These are phyloP conservation scores for Toxotes lorentzi DNA, from an alignment of 2,797 vertebrate genomes.

Conservation along the genomic window DNA sequence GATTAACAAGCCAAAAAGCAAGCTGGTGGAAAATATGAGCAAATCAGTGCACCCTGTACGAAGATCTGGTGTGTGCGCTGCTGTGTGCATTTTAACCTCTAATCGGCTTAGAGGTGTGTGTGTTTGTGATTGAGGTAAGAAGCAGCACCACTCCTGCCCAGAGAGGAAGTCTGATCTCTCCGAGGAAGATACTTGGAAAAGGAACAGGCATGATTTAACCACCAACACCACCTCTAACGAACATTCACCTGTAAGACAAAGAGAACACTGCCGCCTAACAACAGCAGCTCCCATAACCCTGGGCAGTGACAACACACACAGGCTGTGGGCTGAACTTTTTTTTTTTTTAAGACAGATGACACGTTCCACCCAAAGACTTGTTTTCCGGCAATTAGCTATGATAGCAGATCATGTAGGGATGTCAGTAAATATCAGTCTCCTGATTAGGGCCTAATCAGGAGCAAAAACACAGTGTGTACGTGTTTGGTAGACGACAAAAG, in stretches of 20 bases:
- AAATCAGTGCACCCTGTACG: conserved; percentile 4
- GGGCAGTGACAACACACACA: background rate
- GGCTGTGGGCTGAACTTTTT: background rate
- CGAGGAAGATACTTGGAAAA: conserved; percentile 24
- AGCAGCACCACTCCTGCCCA: conserved; percentile 32
- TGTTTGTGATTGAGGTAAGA: background rate
- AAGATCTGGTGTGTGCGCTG: background rate
- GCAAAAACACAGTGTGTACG: conserved; percentile 15
- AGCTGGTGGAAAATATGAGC: conserved; percentile 52
- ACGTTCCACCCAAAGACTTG: background rate
- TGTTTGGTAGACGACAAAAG: conserved; percentile 14
- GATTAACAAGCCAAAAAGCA: conserved; percentile 33
- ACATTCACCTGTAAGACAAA: conserved; percentile 32
- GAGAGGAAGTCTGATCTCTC: conserved; percentile 46
- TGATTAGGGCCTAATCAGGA: conserved; percentile 34
- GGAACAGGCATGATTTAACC: conserved; percentile 20
- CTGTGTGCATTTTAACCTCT: conserved; percentile 41
- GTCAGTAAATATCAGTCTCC: conserved; percentile 32
- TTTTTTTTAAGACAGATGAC: background rate
- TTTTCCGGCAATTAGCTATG: conserved; percentile 14
- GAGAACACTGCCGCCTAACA: conserved; percentile 3
- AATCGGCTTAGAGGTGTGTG: conserved; percentile 41
- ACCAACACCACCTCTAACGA: background rate
- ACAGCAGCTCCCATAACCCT: conserved; percentile 25
- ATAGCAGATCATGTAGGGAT: conserved; percentile 30